Evolutionary conservation across 2,888 invertebrate genomes (phyloP).

Genomic region (Oscheius sp.): DNA sequence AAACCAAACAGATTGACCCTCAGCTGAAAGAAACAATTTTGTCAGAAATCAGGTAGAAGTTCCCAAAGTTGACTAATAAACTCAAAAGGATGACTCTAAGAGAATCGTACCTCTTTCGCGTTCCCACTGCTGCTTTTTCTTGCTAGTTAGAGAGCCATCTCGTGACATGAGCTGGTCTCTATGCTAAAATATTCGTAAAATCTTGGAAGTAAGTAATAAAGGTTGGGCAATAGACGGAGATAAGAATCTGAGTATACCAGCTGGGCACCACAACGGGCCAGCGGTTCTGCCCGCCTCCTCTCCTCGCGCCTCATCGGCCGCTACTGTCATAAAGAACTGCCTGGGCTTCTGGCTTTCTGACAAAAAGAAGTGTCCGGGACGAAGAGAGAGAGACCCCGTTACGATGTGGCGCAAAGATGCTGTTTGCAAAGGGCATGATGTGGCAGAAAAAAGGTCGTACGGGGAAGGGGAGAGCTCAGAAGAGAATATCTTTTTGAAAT

Average conservation of each 20-base stretch:
- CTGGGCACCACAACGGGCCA: background rate
- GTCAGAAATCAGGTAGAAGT: background rate
- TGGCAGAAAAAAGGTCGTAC: background rate
- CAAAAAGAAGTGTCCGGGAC: conserved; percentile 11
- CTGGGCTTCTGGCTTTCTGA: background rate
- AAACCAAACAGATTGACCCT: conserved; percentile 11
- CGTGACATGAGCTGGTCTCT: conserved; percentile 3
- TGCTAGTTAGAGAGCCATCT: conserved; percentile 23
- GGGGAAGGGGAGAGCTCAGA: background rate
- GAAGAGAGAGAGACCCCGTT: conserved; percentile 4
- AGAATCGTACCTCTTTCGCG: conserved; percentile 32
- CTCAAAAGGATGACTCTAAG: no score
- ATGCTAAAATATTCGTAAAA: background rate
- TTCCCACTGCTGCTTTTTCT: conserved; percentile 45
- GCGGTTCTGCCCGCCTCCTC: background rate
- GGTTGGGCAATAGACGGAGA: background rate
- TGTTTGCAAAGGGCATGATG: conserved; percentile 3
- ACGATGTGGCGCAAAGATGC: conserved; percentile 4
- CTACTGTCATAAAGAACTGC: conserved; percentile 5
- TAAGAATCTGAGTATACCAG: background rate
- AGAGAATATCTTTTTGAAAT: conserved; percentile 12
- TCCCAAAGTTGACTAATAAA: no score
- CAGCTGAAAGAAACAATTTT: background rate
- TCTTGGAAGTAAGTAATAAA: background rate
- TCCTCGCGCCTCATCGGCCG: background rate